phyloP scores from a whole-genome alignment of 1,140 invertebrate genomes.

The Cyphomyrmex costatus region DNA sequence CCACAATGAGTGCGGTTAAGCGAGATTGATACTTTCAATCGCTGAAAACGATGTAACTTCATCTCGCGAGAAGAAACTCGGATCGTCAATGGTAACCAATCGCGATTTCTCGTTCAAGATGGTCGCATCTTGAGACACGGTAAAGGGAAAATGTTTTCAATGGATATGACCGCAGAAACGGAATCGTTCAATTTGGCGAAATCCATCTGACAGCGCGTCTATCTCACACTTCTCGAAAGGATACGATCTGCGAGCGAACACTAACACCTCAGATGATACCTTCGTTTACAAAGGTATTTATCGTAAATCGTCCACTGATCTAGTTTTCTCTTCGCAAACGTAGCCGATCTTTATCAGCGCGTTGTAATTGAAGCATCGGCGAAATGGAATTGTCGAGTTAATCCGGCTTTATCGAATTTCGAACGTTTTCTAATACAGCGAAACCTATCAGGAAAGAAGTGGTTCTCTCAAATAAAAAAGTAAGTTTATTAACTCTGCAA shows the following conservation, averaged over 20 bases:
- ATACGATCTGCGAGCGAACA: slow-evolving; percentile 11
- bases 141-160: slow-evolving; percentile 46
- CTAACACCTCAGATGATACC: slow-evolving; percentile 1
- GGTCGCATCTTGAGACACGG: slow-evolving; percentile 36
- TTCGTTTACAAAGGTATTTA: slow-evolving; percentile 17
- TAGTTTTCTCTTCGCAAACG: slow-evolving; percentile 18
- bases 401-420: neutral
- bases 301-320: slow-evolving; percentile 26
- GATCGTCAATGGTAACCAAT: slow-evolving; percentile 42
- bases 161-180: slow-evolving; percentile 56
- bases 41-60: slow-evolving; percentile 51
- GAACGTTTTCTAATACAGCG: slow-evolving; percentile 3
- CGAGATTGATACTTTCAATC: slow-evolving; percentile 70
- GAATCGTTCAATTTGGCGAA: slow-evolving; percentile 62
- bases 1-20: slow-evolving; percentile 67
- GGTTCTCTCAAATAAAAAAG: neutral
- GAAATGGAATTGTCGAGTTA: slow-evolving; percentile 12
- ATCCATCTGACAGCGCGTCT: slow-evolving; percentile 41
- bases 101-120: slow-evolving; percentile 45
- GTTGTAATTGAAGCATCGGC: neutral
- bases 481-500: neutral
- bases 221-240: slow-evolving; percentile 33
- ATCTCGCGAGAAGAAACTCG: slow-evolving; percentile 47
- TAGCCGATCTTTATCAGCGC: neutral
- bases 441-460: neutral